Percentiles rank a stretch among this genome's conserved stretches.
Evolutionary conservation across 2,113 vertebrate genomes (phyloP).

Genomic region (Pelodiscus sinensis): DNA sequence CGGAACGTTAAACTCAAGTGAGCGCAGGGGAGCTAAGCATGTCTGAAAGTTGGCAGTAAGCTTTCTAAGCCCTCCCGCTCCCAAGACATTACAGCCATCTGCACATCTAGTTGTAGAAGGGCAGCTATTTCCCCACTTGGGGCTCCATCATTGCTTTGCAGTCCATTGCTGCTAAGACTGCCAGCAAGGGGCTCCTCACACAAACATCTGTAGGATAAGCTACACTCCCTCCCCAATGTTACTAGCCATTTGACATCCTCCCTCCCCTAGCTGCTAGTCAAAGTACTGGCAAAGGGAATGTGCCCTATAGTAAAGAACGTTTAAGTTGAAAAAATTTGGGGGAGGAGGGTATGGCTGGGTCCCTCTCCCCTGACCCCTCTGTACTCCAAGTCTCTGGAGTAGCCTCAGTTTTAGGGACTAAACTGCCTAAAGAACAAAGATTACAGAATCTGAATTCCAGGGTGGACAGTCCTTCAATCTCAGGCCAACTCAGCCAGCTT

Average conservation of each 20-base stretch:
- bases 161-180: not conserved
- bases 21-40: fast-evolving
- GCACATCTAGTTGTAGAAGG: not conserved
- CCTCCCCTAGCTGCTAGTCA: not conserved
- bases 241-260: not conserved
- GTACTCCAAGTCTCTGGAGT: fast-evolving
- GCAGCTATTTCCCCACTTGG: fast-evolving
- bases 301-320: not conserved
- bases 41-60: fast-evolving
- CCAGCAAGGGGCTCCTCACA: not conserved
- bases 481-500: fast-evolving
- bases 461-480: not conserved
- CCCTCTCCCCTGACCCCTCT: fast-evolving
- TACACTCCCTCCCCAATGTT: fast-evolving
- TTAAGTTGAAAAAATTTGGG: not conserved
- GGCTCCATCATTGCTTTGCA: not conserved
- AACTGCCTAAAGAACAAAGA: no score
- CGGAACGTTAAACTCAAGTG: fast-evolving
- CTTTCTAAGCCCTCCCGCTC: not conserved
- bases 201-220: not conserved
- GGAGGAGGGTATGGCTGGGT: not conserved
- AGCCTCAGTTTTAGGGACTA: fast-evolving
- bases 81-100: not conserved
- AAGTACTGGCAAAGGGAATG: not conserved
- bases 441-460: not conserved